These are phyloP conservation scores for Thamnaconus septentrionalis DNA, from an alignment of 2,113 vertebrate genomes.

Conservation along the genomic window DNA sequence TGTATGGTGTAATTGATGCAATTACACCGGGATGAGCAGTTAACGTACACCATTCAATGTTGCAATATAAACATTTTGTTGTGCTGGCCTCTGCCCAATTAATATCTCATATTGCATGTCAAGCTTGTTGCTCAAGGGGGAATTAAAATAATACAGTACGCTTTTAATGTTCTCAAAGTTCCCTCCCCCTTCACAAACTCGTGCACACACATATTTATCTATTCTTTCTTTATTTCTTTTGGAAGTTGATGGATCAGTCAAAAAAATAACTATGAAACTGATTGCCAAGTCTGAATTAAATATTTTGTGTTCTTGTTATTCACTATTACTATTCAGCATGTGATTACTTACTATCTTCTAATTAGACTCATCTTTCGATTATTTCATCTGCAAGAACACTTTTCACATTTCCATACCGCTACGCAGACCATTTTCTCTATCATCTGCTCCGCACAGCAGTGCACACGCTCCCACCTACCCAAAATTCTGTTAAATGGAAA, in stretches of 20 bases:
- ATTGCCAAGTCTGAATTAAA: constrained; percentile 77
- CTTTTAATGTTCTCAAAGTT: background rate
- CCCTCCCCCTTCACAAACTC: too few relatives aligned
- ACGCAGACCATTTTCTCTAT: constrained; percentile 41
- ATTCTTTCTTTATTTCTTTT: background rate
- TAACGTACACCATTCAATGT: constrained; percentile 56
- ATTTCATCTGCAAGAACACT: constrained; percentile 74
- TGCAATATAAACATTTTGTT: constrained; percentile 58
- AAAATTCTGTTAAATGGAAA: constrained; percentile 4
- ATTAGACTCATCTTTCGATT: constrained; percentile 85
- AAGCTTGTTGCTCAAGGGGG: background rate
- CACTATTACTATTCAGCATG: constrained; percentile 88
- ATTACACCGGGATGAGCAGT: constrained; percentile 48
- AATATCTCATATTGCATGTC: constrained; percentile 39
- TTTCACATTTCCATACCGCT: constrained; percentile 59
- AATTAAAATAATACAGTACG: background rate
- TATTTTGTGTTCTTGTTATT: constrained; percentile 84
- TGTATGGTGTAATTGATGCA: constrained; percentile 8
- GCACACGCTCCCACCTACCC: constrained; percentile 2
- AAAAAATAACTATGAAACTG: background rate
- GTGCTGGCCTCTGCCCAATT: constrained; percentile 56
- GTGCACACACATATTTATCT: background rate
- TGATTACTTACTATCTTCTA: constrained; percentile 89
- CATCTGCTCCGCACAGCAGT: constrained; percentile 10
- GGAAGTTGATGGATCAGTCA: constrained; percentile 29